Evolutionary conservation across 2,888 invertebrate genomes (phyloP).

Genomic region (Microdon myrmicae): DNA sequence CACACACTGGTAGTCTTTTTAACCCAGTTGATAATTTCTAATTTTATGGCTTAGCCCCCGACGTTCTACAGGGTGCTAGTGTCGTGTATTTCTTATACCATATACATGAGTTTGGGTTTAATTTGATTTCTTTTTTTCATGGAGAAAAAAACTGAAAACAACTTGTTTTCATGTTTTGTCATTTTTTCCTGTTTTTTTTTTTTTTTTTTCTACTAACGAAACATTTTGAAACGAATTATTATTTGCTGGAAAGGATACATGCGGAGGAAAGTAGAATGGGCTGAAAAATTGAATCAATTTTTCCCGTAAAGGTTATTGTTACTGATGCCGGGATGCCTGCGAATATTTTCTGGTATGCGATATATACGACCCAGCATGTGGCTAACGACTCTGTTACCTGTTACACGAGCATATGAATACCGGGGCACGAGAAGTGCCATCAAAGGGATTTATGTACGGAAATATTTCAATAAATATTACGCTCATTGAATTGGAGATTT

Average conservation of each 20-base stretch:
- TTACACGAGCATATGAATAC: constrained; percentile 11
- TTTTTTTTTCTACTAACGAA: no score
- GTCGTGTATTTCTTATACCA: constrained; percentile 6
- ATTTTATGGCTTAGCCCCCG: no score
- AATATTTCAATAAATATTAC: constrained; percentile 12
- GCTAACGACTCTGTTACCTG: constrained; percentile 29
- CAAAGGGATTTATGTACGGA: not conserved
- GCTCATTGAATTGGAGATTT: constrained; percentile 24
- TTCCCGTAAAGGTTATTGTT: constrained; percentile 13
- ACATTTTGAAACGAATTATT: constrained; percentile 30
- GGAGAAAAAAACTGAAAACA: no score
- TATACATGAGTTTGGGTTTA: constrained; percentile 7
- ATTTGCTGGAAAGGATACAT: constrained; percentile 19
- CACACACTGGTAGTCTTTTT: not conserved
- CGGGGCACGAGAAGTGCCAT: constrained; percentile 1
- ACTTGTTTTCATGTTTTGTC: no score
- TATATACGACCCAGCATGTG: constrained; percentile 23
- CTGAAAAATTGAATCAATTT: constrained; percentile 45
- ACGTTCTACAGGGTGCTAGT: no score
- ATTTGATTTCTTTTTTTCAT: constrained; percentile 17
- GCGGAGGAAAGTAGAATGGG: not conserved
- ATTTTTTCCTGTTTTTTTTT: no score
- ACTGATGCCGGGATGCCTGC: constrained; percentile 25
- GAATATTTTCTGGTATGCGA: constrained; percentile 18
- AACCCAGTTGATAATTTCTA: constrained; percentile 11